Evolutionary conservation across 2,113 vertebrate species (phyloP).

Genomic region (Sprattus sprattus): DNA sequence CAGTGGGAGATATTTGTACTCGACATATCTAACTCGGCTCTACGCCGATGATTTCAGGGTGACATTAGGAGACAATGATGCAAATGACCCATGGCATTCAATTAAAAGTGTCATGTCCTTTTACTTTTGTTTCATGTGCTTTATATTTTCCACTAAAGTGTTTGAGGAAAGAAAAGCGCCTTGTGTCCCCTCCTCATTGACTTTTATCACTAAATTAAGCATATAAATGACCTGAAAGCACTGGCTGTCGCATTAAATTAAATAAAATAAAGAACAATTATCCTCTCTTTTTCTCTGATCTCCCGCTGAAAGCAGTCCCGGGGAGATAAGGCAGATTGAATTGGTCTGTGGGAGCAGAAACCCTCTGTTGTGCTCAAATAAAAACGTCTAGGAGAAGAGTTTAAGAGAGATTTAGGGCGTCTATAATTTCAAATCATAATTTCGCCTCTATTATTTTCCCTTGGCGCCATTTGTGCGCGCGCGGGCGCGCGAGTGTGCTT

Average conservation of each 20-base stretch:
- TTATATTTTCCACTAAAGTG: slow-evolving; percentile 63
- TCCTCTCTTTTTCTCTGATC: slow-evolving; percentile 80
- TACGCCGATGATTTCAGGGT: slow-evolving; percentile 59
- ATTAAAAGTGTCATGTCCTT: slow-evolving; percentile 63
- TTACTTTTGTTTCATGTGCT: slow-evolving; percentile 60
- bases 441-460: slow-evolving; percentile 62
- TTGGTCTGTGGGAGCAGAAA: slow-evolving; percentile 60
- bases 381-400: slow-evolving; percentile 66
- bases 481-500: slow-evolving; percentile 47
- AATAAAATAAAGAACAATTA: slow-evolving; percentile 89
- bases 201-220: slow-evolving; percentile 90
- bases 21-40: slow-evolving; percentile 60
- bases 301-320: slow-evolving; percentile 79
- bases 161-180: slow-evolving; percentile 60
- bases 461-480: background rate
- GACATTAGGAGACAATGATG: slow-evolving; percentile 68
- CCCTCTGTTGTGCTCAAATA: slow-evolving; percentile 70
- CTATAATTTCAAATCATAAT: slow-evolving; percentile 75
- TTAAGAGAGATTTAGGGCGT: slow-evolving; percentile 67
- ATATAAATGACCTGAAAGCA: slow-evolving; percentile 88
- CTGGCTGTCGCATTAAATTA: slow-evolving; percentile 83
- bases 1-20: slow-evolving; percentile 53
- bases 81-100: slow-evolving; percentile 74
- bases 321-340: slow-evolving; percentile 85
- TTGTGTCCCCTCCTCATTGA: slow-evolving; percentile 71